A percentile compares a stretch with the other conserved stretches of the same genome.
Conservation (phyloP, 2,888 invertebrate species). For the Aporophyla lueneburgensis region DNA sequence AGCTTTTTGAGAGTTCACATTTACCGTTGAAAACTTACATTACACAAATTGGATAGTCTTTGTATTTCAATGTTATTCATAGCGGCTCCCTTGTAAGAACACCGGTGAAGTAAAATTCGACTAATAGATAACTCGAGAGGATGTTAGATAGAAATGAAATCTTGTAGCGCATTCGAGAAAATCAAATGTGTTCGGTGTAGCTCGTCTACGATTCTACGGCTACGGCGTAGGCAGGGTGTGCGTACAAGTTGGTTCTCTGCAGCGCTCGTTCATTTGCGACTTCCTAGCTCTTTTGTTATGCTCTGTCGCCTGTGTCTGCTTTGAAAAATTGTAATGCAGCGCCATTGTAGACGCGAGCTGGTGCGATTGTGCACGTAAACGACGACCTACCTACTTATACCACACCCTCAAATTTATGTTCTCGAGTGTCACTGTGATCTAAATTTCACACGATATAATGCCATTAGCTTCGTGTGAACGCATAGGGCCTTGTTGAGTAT, state of each 20-base stretch:
- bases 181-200: constrained; percentile 42
- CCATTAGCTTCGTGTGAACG: constrained; percentile 48
- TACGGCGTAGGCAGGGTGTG: constrained; percentile 72
- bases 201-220: constrained; percentile 64
- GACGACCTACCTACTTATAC: constrained; percentile 68
- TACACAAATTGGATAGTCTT: constrained; percentile 87
- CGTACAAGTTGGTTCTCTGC: constrained; percentile 83
- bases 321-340: constrained; percentile 90
- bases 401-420: constrained; percentile 74
- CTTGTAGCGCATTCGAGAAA: constrained; percentile 27
- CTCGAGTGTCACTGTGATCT: constrained; percentile 46
- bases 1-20: constrained; percentile 84
- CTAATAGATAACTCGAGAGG: constrained; percentile 45
- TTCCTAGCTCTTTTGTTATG: constrained; percentile 89
- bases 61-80: constrained; percentile 78
- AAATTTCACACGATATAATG: constrained; percentile 44
- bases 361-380: constrained; percentile 83
- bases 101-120: constrained; percentile 58
- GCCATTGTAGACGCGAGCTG: constrained; percentile 85
- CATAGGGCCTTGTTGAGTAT: neutral
- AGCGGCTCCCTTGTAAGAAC: constrained; percentile 62
- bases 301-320: constrained; percentile 88
- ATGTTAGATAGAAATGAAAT: constrained; percentile 47
- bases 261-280: constrained; percentile 89
- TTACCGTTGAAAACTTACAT: constrained; percentile 85